Evolutionary conservation across 1,140 invertebrate species (phyloP).

Genomic region (Drosophila athabasca): DNA sequence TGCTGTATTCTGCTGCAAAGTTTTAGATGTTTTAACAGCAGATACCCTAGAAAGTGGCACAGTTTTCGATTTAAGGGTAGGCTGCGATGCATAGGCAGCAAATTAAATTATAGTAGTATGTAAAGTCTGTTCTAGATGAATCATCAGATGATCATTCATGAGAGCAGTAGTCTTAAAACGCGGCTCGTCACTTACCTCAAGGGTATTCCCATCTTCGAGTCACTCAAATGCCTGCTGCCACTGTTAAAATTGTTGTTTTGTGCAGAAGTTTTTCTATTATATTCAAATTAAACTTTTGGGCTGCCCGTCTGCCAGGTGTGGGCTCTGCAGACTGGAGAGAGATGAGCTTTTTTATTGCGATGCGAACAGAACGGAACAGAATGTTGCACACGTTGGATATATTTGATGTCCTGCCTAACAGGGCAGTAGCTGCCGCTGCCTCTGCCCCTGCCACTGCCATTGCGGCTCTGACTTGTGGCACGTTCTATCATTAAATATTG

Average conservation of each 20-base stretch:
- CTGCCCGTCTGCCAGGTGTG: slow-evolving; percentile 11
- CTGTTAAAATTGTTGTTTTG: slow-evolving; percentile 6
- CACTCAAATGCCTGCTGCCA: not conserved
- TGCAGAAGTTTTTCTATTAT: slow-evolving; percentile 77
- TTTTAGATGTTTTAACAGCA: slow-evolving; percentile 42
- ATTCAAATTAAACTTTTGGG: slow-evolving; percentile 79
- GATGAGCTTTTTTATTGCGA: slow-evolving; percentile 39
- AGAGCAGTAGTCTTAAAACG: too few species aligned
- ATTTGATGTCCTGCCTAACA: slow-evolving; percentile 38
- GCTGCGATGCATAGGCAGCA: not conserved
- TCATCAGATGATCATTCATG: too few species aligned
- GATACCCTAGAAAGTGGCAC: slow-evolving; percentile 3
- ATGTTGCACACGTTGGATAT: slow-evolving; percentile 50
- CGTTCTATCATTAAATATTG: slow-evolving; percentile 67
- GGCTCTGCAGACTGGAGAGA: slow-evolving; percentile 9
- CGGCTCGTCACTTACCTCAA: not conserved
- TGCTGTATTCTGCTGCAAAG: slow-evolving; percentile 28
- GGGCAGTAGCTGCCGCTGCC: slow-evolving; percentile 4
- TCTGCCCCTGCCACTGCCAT: not conserved
- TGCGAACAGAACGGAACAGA: slow-evolving; percentile 7
- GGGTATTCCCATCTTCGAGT: slow-evolving; percentile 9
- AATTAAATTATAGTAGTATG: too few species aligned
- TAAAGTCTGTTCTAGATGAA: too few species aligned
- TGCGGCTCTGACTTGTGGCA: slow-evolving; percentile 56
- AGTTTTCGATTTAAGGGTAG: too few species aligned